A percentile compares a stretch with the other conserved stretches of the same genome.
Conservation (phyloP, 2,888 invertebrate species). For the Drosophila quinaria region DNA sequence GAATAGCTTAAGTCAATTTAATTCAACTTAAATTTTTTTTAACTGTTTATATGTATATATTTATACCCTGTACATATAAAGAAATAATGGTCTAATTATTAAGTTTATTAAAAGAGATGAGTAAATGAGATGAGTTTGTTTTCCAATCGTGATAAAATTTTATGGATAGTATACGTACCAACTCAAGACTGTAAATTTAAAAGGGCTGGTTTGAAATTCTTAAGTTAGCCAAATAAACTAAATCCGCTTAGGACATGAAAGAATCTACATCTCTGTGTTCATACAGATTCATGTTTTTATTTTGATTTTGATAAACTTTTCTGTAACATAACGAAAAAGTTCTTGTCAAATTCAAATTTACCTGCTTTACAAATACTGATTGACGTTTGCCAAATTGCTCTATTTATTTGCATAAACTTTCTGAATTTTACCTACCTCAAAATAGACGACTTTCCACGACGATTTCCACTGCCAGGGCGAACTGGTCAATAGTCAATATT, state of each 20-base stretch:
- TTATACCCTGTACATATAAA: background rate
- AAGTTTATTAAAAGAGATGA: no score
- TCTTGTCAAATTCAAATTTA: background rate
- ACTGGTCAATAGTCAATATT: constrained; percentile 36
- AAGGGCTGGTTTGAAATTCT: no score
- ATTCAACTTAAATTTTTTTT: background rate
- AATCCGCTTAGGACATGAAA: no score
- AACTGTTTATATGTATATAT: background rate
- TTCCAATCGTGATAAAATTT: no score
- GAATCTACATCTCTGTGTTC: no score
- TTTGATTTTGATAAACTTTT: no score
- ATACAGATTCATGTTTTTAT: no score
- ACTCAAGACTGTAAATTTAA: no score
- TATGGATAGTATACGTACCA: no score
- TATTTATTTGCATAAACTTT: constrained; percentile 31
- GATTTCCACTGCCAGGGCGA: background rate
- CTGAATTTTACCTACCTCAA: background rate
- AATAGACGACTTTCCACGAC: background rate
- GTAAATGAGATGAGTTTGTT: no score
- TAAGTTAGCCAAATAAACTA: no score
- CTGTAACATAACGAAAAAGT: background rate
- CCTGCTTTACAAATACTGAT: constrained; percentile 21
- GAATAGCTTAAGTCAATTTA: background rate
- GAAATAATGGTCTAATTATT: no score
- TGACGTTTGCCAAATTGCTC: constrained; percentile 26